Evolutionary conservation across 2,888 invertebrate genomes (phyloP), one percentile per base, ranked within the genome.

Genomic region (Linnaemya tessellans): DNA sequence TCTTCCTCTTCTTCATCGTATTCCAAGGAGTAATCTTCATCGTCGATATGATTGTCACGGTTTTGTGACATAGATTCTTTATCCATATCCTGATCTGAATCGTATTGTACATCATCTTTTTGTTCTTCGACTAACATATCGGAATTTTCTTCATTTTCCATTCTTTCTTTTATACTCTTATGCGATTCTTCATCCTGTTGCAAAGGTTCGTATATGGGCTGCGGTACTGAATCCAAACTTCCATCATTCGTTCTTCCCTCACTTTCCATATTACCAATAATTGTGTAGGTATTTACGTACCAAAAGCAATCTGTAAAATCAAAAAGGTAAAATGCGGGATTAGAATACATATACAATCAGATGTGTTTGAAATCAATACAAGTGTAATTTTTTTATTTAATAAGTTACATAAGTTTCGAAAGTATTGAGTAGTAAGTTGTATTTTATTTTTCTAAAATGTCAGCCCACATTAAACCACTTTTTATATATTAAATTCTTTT

Each of bases 191-290:
- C 71, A 1, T 54, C 60, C 22, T 82, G 64, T 38, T 82, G 80
- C 25, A 78, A 64, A 35, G 73, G 71, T 84, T 90, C 90, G 84
- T 89, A 90, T 41, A 89, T 88, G 30, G 91, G 91, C n/a, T 88
- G 88, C 25, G 91, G 91, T 38, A 82, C 49, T 38, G 74, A 74
- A 65, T 75, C 79, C 10, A 82, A 64, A 58, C 73, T 79, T 35
- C 74, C 79, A 20, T 70, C 67, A 22, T 58, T 65, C 22, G 13
- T 22, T 43, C 15, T 70, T 35, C 18, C 49, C 49, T 38, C 80
- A 4, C 67, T 65, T 71, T 80, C 84, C 84, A 84, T 84, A 58
- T 67, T 80, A 51, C 18, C 22, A 22, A 60, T 18, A n/a, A 20
- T 7, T 43, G 46, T 10, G 30, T n/a, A 5, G 30, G 5, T 30